Conservation (phyloP, 2,113 vertebrate species). For the Gavialis gangeticus region DNA sequence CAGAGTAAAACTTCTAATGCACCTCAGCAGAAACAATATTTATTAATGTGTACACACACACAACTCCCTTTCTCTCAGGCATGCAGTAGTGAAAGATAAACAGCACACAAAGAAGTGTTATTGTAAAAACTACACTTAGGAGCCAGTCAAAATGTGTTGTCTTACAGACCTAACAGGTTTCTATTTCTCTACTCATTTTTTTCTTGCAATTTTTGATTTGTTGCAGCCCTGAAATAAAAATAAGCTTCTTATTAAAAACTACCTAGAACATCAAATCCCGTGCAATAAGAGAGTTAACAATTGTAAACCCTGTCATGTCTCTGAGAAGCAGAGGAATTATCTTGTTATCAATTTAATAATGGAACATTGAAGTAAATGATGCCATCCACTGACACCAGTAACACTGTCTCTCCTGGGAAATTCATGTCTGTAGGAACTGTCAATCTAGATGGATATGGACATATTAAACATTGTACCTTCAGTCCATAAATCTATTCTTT, state of each 20-base stretch:
- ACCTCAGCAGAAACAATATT: not conserved
- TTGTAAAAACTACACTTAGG: slow-evolving; percentile 13
- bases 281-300: slow-evolving; percentile 83
- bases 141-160: not conserved
- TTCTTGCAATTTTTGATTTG: slow-evolving; percentile 61
- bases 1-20: not conserved
- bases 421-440: slow-evolving; percentile 87
- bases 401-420: slow-evolving; percentile 91
- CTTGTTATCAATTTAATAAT: slow-evolving; percentile 94
- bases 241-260: slow-evolving; percentile 82
- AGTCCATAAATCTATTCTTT: slow-evolving; percentile 81
- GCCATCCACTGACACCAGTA: slow-evolving; percentile 86
- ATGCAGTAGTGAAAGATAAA: not conserved
- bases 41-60: not conserved
- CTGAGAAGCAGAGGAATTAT: slow-evolving; percentile 86
- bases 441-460: slow-evolving; percentile 85
- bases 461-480: slow-evolving; percentile 84
- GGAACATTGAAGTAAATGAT: slow-evolving; percentile 87
- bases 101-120: not conserved
- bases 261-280: slow-evolving; percentile 80
- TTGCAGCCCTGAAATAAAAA: slow-evolving; percentile 77
- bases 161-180: slow-evolving; percentile 20
- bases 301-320: slow-evolving; percentile 84
- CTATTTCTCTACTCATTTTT: slow-evolving; percentile 50
- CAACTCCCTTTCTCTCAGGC: accelerated